These are phyloP conservation scores for Heterodera schachtii DNA, from an alignment of 1,140 invertebrate genomes.

Conservation along the genomic window DNA sequence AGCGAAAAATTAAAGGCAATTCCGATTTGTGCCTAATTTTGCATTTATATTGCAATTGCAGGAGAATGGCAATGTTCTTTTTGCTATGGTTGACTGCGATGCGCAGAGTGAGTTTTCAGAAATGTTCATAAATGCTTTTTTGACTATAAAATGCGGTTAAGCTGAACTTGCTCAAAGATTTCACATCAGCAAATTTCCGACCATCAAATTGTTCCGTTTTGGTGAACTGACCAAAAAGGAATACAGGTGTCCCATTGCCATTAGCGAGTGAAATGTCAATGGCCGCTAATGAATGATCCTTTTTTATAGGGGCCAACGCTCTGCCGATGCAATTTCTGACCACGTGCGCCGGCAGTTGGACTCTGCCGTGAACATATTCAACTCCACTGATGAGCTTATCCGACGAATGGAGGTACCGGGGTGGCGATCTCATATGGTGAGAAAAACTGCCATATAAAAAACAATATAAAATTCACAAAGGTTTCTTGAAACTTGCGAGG, in stretches of 20 bases:
- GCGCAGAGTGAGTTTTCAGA: conserved; percentile 75
- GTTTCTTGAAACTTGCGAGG: not conserved
- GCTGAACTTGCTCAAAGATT: conserved; percentile 82
- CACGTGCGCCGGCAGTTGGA: conserved; percentile 86
- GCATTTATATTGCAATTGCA: conserved; percentile 18
- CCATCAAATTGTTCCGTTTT: conserved; percentile 91
- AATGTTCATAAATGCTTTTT: conserved; percentile 32
- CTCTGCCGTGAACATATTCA: conserved; percentile 65
- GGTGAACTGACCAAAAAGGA: conserved; percentile 90
- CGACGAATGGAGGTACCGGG: conserved; percentile 45
- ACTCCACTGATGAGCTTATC: conserved; percentile 47
- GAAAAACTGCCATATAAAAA: not conserved
- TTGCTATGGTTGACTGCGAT: conserved; percentile 97
- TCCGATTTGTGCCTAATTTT: not conserved
- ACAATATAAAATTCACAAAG: not conserved
- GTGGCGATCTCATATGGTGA: conserved; percentile 17
- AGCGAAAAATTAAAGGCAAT: conserved; percentile 72
- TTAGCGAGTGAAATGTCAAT: too few relatives aligned
- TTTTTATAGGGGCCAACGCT: conserved; percentile 69
- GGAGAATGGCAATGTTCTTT: conserved; percentile 77
- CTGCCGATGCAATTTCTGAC: conserved; percentile 80
- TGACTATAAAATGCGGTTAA: conserved; percentile 60
- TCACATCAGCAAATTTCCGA: conserved; percentile 97
- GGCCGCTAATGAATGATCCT: not conserved
- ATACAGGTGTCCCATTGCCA: conserved; percentile 72